phyloP scores from a whole-genome alignment of 2,888 invertebrate species.

The Xestia sexstrigata region DNA sequence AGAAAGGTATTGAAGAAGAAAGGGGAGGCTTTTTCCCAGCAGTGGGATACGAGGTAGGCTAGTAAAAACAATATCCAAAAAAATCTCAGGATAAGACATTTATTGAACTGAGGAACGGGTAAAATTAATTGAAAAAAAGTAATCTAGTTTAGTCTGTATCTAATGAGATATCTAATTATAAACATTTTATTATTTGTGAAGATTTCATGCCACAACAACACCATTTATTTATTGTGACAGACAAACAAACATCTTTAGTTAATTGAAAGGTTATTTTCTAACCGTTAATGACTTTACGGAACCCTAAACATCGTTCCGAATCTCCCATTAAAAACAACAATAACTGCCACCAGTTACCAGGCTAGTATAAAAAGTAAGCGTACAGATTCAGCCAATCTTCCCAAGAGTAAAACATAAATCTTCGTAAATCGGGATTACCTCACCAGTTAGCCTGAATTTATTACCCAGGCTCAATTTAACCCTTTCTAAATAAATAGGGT shows the following conservation, averaged over 20 bases:
- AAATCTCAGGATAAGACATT: neutral
- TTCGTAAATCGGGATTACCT: conserved; percentile 53
- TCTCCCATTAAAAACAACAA: conserved; percentile 5
- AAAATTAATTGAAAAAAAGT: neutral
- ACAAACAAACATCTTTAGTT: neutral
- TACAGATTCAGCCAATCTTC: conserved; percentile 62
- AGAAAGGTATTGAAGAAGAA: neutral
- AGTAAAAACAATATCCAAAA: neutral
- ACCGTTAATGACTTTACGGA: neutral
- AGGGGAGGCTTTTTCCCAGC: neutral
- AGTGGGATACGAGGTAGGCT: neutral
- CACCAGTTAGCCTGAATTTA: conserved; percentile 58
- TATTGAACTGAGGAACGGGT: neutral
- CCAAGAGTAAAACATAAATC: conserved; percentile 58
- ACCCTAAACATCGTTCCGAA: neutral
- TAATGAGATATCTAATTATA: neutral
- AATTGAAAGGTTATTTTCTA: neutral
- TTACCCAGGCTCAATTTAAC: conserved; percentile 55
- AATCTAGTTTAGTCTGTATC: too few relatives aligned
- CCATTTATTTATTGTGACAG: neutral
- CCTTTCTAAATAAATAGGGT: conserved; percentile 56
- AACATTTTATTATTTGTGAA: neutral
- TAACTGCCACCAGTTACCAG: conserved; percentile 48
- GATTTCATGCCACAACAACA: neutral
- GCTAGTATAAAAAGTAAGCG: conserved; percentile 61